Evolutionary conservation across 2,888 invertebrate species (phyloP).

Genomic region (Megalurothrips usitatus): DNA sequence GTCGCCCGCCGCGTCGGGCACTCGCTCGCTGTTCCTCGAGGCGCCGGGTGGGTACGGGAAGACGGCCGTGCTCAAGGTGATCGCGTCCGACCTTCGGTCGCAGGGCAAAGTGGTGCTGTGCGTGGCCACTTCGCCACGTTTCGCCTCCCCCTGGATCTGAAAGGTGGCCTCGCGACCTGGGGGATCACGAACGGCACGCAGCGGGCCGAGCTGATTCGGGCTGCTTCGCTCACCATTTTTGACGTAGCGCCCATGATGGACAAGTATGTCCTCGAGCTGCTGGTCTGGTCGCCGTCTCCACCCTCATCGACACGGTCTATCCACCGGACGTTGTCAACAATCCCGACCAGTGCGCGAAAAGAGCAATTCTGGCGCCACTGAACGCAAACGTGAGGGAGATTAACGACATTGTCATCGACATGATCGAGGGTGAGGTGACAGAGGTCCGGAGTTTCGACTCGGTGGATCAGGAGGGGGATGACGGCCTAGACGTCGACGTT

Average conservation of each 20-base stretch:
- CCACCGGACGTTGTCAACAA: conserved; percentile 27
- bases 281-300: conserved; percentile 29
- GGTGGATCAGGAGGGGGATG: conserved; percentile 29
- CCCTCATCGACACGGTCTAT: conserved; percentile 27
- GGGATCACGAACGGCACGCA: conserved; percentile 33
- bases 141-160: conserved; percentile 32
- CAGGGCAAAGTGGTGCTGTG: conserved; percentile 26
- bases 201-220: conserved; percentile 32
- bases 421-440: conserved; percentile 1
- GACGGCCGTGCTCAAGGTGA: conserved; percentile 30
- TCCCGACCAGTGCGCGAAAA: conserved; percentile 31
- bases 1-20: neutral
- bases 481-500: conserved; percentile 29
- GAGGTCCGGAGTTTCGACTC: conserved; percentile 30
- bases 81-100: conserved; percentile 28
- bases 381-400: conserved; percentile 33
- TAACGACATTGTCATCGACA: conserved; percentile 17
- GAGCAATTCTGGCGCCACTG: conserved; percentile 31
- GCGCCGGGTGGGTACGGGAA: conserved; percentile 35
- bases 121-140: conserved; percentile 33
- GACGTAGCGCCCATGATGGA: conserved; percentile 34
- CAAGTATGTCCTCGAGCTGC: conserved; percentile 30
- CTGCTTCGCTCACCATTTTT: conserved; percentile 33
- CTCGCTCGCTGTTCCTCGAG: conserved; percentile 31
- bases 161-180: conserved; percentile 32